These are phyloP conservation scores for Microlaimidae sp. DNA, from an alignment of 2,888 invertebrate genomes.

Conservation along the genomic window DNA sequence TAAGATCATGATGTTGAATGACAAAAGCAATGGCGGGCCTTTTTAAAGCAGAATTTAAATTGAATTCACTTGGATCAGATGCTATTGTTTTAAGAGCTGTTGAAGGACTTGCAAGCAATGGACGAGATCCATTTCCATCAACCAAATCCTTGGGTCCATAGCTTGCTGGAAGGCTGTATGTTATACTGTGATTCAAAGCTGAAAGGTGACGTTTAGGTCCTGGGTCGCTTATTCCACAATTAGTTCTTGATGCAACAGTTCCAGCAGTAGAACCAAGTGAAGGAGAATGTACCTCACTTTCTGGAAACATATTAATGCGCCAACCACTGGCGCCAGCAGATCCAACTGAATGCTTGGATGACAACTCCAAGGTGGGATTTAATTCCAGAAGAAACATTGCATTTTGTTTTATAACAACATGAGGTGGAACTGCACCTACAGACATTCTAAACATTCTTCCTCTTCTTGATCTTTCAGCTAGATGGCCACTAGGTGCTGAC, in stretches of 20 bases:
- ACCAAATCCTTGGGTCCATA: not conserved
- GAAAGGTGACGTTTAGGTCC: constrained; percentile 9
- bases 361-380: constrained; percentile 22
- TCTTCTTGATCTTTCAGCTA: constrained; percentile 20
- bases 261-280: not conserved
- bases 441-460: constrained; percentile 25
- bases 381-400: constrained; percentile 79
- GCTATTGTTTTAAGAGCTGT: constrained; percentile 1
- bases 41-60: too few species aligned
- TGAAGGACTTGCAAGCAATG: constrained; percentile 10
- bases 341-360: constrained; percentile 36
- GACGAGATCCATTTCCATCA: too few species aligned
- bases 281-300: not conserved
- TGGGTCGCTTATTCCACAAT: constrained; percentile 6
- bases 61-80: too few species aligned
- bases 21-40: constrained; percentile 2
- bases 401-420: constrained; percentile 59
- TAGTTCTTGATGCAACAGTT: not conserved
- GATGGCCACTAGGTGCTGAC: constrained; percentile 13
- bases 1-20: constrained; percentile 56
- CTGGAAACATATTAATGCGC: constrained; percentile 35
- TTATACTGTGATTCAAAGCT: too few species aligned
- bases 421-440: constrained; percentile 20
- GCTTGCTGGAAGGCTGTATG: not conserved
- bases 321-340: constrained; percentile 66